Evolutionary conservation across 2,888 invertebrate genomes (phyloP), one percentile per base, ranked within the genome.

Genomic region (Notocelia uddmanniana): DNA sequence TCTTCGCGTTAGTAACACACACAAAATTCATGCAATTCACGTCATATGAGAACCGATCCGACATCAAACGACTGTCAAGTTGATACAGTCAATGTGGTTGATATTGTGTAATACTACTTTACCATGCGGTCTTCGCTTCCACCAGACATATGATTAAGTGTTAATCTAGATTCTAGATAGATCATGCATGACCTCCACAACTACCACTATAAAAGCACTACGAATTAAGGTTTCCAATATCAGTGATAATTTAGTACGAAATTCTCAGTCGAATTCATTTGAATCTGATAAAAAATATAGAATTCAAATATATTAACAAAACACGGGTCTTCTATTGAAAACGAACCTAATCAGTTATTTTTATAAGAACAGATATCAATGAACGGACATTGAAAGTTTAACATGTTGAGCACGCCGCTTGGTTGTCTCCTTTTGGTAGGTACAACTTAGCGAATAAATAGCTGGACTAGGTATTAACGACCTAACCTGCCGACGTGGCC

Each of bases 81-180:
- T 59, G 52, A 58, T 68, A 68, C 31, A 18, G 26, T n/a, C 21
- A 50, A 34, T 26, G 52, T 60, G n/a, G 13, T 18, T 31, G 37
- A 26, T 15, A 13, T 60, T 41, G 13, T 60, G 50, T 52, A 37
- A 54, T 41, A n/a, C n/a, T 5, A 18, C 45, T 34, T 52, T 34
- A 11, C 19, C 45, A 58, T 52, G 19, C 52, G 52, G 21, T 34
- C 52, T 52, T 59, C 45, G 18, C 11, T 41, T n/a, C 41, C 21
- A 41, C n/a, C 31, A 10, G 18, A 48, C 19, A 13, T 45, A 23
- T 23, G 57, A 15, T 15, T 13, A 15, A 31, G 13, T 18, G 34
- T 31, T 19, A 34, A 63, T 37, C 21, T 54, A 31, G 13, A 26
- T 26, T 31, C 31, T 54, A 57, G 11, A 58, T 34, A 45, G 8